Evolutionary conservation across 2,113 vertebrate species (phyloP).

Genomic region (Pantherophis guttatus): DNA sequence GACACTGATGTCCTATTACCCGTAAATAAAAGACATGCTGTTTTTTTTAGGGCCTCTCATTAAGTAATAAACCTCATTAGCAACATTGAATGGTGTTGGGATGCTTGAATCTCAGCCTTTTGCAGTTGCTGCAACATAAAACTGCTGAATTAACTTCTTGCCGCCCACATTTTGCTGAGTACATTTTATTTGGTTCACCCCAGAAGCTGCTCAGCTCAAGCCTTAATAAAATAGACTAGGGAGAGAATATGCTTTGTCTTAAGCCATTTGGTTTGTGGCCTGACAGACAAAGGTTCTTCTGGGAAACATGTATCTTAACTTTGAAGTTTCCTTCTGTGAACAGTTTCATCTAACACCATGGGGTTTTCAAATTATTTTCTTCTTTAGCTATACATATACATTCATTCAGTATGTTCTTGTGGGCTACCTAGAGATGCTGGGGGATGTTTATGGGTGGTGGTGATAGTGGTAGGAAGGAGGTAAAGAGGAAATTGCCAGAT

Average conservation of each 20-base stretch:
- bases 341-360: background rate
- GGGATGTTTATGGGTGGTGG: background rate
- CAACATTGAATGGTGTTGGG: background rate
- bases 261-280: background rate
- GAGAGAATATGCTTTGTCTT: background rate
- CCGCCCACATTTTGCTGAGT: background rate
- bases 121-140: background rate
- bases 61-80: conserved; percentile 23
- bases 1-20: conserved; percentile 1
- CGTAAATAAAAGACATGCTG: background rate
- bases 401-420: no score
- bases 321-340: background rate
- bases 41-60: background rate
- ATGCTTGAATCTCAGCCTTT: background rate
- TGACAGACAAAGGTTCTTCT: background rate
- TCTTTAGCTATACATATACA: no score
- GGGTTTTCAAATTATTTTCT: background rate
- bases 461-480: background rate
- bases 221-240: background rate
- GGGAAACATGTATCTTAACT: background rate
- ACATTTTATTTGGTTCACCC: background rate
- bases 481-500: background rate
- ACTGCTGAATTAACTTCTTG: background rate
- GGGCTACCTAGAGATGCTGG: background rate
- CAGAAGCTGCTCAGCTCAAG: background rate